These are phyloP conservation scores for Empidonax traillii DNA, from an alignment of 2,113 vertebrate genomes.

Conservation along the genomic window DNA sequence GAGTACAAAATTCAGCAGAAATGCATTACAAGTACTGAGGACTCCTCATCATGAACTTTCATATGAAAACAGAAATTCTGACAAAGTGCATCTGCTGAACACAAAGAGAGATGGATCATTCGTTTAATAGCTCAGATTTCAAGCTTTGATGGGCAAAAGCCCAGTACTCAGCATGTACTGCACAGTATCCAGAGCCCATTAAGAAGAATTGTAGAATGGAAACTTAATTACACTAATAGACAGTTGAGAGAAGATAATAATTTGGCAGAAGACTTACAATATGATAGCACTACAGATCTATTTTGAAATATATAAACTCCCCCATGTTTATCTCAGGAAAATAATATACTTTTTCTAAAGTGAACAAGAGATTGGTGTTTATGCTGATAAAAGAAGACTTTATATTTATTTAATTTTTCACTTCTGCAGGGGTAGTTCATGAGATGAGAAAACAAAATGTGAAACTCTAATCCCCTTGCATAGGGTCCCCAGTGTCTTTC, in stretches of 20 bases:
- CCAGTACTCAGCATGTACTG: not conserved
- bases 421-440: not conserved
- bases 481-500: not conserved
- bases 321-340: not conserved
- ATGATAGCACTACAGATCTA: not conserved
- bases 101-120: not conserved
- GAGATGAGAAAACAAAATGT: not conserved
- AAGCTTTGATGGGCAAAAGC: not conserved
- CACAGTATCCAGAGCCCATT: not conserved
- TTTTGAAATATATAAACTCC: not conserved
- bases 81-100: not conserved
- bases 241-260: not conserved
- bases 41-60: not conserved
- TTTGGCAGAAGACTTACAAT: not conserved
- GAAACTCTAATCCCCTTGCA: not conserved
- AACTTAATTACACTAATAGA: not conserved
- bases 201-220: not conserved
- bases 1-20: constrained; percentile 9
- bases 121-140: not conserved
- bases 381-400: not conserved
- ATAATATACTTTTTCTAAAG: not conserved
- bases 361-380: not conserved
- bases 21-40: not conserved
- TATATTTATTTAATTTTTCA: not conserved
- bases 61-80: not conserved